A percentile compares a stretch with the other conserved stretches of the same genome.
These are phyloP conservation scores for Bombylius major DNA, from an alignment of 2,888 invertebrate genomes.

Conservation along the genomic window DNA sequence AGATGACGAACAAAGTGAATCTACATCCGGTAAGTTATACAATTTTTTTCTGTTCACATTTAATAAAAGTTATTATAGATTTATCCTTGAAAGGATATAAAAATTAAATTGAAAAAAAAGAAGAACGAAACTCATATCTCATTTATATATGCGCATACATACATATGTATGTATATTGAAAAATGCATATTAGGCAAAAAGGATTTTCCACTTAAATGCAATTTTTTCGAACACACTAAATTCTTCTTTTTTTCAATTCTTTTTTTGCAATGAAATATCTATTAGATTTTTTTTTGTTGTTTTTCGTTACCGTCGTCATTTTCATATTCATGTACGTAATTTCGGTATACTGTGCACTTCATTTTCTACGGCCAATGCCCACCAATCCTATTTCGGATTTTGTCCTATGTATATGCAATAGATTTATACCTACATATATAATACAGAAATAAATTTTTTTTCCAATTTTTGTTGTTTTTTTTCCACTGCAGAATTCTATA, in stretches of 20 bases:
- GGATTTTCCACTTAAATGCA: slow-evolving; percentile 9
- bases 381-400: slow-evolving; percentile 5
- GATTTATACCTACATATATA: not conserved
- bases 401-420: not conserved
- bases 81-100: too few relatives aligned
- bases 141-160: too few relatives aligned
- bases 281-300: too few relatives aligned
- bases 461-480: not conserved
- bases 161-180: not conserved
- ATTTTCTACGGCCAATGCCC: not conserved
- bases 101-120: too few relatives aligned
- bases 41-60: not conserved
- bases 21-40: slow-evolving; percentile 42
- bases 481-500: not conserved
- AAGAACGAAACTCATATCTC: too few relatives aligned
- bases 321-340: too few relatives aligned
- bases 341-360: not conserved
- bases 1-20: slow-evolving; percentile 36
- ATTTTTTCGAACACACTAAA: not conserved
- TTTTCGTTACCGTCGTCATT: too few relatives aligned
- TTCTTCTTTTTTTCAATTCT: not conserved
- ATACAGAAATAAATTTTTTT: not conserved
- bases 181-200: slow-evolving; percentile 9
- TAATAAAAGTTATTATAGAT: too few relatives aligned
- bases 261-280: too few relatives aligned